Evolutionary conservation across 2,113 vertebrate species (phyloP), one percentile per base, ranked within the genome.

Genomic region (Uropsilus gracilis): DNA sequence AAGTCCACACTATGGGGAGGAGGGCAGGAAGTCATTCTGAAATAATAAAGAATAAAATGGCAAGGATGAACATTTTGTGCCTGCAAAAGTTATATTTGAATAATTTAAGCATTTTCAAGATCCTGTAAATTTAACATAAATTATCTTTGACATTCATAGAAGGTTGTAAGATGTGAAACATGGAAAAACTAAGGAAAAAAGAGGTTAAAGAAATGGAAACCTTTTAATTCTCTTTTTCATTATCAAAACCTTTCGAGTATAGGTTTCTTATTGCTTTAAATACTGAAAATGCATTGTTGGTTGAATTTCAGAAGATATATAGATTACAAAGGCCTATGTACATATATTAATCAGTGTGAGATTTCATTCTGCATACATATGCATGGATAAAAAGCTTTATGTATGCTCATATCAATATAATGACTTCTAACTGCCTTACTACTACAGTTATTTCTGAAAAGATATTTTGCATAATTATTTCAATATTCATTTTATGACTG

Each of bases 61-160:
- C 39, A 81, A 44, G 37, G 5, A 72, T 81, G 55, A 94, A 90
- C 32, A 73, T 72, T 80, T 91, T 61, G 28, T 73, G 72, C 42
- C 37, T 68, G 12, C 13, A 48, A n/a, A 44, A 83, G 20, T 14
- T 46, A 50, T 28, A 92, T 63, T 94, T 94, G 90, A 88, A 94
- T 93, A 61, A 95, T 88, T 94, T 85, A 77, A 86, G 88, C 24
- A 95, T 73, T 90, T 32, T 68, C 50, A n/a, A 90, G 17, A 77
- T 0, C 46, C 59, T 90, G 57, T 73, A 14, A 82, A 69, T 13
- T 93, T 94, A 77, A 69, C 12, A 94, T 42, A 75, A 90, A 68
- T 82, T 68, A 94, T 63, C 76, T 90, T 82, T 88, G 68, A 39
- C 68, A 80, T 89, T 91, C 50, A 76, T 26, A 73, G 30, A 76